A percentile compares a stretch with the other conserved stretches of the same genome.
These are phyloP conservation scores for Drosophila virilis DNA, from an alignment of 1,140 invertebrate genomes.

Conservation along the genomic window DNA sequence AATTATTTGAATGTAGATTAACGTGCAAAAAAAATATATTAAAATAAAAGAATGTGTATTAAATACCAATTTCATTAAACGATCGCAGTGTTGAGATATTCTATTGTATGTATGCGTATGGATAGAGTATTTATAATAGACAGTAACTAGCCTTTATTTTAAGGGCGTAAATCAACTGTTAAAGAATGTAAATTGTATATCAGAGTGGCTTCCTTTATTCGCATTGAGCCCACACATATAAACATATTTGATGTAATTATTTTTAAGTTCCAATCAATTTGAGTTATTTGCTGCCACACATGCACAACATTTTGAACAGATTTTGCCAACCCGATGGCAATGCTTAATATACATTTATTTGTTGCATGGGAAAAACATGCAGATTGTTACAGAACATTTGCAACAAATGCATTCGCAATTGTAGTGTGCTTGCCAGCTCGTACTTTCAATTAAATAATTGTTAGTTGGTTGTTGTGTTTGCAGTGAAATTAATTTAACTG, in stretches of 20 bases:
- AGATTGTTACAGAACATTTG: slow-evolving; percentile 33
- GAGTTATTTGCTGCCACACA: slow-evolving; percentile 42
- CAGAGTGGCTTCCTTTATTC: no score
- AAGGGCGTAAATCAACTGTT: no score
- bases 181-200: no score
- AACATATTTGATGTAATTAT: slow-evolving; percentile 40
- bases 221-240: background rate
- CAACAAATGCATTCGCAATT: slow-evolving; percentile 21
- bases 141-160: no score
- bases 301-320: background rate
- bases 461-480: slow-evolving; percentile 27
- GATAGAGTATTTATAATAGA: no score
- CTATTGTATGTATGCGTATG: no score
- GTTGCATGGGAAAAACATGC: slow-evolving; percentile 15
- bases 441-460: slow-evolving; percentile 52
- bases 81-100: no score
- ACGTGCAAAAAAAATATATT: no score
- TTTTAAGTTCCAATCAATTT: slow-evolving; percentile 40
- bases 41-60: no score
- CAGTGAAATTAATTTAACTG: slow-evolving; percentile 43
- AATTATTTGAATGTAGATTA: no score
- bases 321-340: slow-evolving; percentile 3
- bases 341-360: slow-evolving; percentile 43
- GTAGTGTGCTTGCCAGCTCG: slow-evolving; percentile 24
- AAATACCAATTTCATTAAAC: no score